These are phyloP conservation scores for Odiellus spinosus DNA, from an alignment of 2,888 invertebrate genomes.

Conservation along the genomic window DNA sequence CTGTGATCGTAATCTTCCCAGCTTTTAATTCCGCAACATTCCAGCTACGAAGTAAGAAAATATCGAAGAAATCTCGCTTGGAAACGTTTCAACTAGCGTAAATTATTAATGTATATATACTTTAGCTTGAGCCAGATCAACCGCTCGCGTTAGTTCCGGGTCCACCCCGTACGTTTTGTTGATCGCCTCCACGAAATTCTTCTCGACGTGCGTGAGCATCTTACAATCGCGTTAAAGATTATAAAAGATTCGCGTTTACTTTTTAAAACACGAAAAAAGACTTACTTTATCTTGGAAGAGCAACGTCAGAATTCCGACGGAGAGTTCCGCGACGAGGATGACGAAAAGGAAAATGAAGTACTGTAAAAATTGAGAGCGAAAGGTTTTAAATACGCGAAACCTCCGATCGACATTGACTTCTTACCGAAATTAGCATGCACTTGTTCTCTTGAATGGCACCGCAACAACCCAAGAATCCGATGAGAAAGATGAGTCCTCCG, in stretches of 20 bases:
- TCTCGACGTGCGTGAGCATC: no score
- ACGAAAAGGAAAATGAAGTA: slow-evolving; percentile 35
- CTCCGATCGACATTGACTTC: no score
- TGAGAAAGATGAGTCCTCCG: slow-evolving; percentile 37
- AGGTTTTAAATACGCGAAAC: no score
- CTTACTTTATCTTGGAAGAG: slow-evolving; percentile 28
- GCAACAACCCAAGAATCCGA: slow-evolving; percentile 43
- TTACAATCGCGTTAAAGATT: not conserved
- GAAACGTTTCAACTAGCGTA: no score
- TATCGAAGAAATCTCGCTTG: no score
- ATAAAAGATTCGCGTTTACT: not conserved
- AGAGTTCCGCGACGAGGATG: slow-evolving; percentile 33
- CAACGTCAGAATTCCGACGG: slow-evolving; percentile 31
- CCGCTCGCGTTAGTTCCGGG: slow-evolving; percentile 31
- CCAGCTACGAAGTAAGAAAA: slow-evolving; percentile 14
- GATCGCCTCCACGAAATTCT: no score
- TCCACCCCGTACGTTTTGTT: slow-evolving; percentile 27
- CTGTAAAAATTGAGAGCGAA: no score
- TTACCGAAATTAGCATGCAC: slow-evolving; percentile 34
- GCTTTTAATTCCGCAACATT: slow-evolving; percentile 20
- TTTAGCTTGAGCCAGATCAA: slow-evolving; percentile 27
- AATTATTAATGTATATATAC: slow-evolving; percentile 6
- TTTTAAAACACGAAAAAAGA: no score
- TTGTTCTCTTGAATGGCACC: slow-evolving; percentile 39
- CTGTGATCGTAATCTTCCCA: slow-evolving; percentile 17